phyloP scores from a whole-genome alignment of 1,140 invertebrate genomes.

The Adoxophyes honmai region DNA sequence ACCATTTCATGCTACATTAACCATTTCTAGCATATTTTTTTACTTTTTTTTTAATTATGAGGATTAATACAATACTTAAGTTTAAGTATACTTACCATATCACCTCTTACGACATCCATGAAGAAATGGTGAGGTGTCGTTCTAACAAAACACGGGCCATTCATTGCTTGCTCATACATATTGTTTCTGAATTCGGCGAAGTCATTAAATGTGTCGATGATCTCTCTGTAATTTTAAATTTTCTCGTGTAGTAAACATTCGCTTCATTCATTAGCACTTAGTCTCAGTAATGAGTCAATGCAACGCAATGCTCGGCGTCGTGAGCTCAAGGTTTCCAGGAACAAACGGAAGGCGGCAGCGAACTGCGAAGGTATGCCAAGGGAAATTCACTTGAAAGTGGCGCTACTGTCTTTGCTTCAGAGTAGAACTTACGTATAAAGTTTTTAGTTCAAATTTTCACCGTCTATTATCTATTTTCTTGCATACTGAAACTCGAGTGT shows the following conservation, averaged over 20 bases:
- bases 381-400: not conserved
- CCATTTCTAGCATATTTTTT: too few species aligned
- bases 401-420: not conserved
- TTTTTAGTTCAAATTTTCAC: not conserved
- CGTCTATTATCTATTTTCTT: not conserved
- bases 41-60: too few species aligned
- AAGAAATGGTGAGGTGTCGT: too few species aligned
- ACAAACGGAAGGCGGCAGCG: not conserved
- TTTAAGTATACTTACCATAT: too few species aligned
- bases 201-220: not conserved
- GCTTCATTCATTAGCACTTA: not conserved
- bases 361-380: not conserved
- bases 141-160: not conserved
- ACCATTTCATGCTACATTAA: too few species aligned
- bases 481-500: not conserved
- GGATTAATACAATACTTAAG: too few species aligned
- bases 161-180: not conserved
- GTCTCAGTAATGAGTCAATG: not conserved
- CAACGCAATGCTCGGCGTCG: not conserved
- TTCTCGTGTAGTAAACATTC: conserved; percentile 1
- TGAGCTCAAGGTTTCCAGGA: not conserved
- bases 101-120: too few species aligned
- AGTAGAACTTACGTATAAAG: not conserved
- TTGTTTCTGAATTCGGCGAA: not conserved
- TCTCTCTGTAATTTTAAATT: conserved; percentile 3